Evolutionary conservation across 2,797 vertebrate species (phyloP).

Genomic region (Hippoglossus hippoglossus): DNA sequence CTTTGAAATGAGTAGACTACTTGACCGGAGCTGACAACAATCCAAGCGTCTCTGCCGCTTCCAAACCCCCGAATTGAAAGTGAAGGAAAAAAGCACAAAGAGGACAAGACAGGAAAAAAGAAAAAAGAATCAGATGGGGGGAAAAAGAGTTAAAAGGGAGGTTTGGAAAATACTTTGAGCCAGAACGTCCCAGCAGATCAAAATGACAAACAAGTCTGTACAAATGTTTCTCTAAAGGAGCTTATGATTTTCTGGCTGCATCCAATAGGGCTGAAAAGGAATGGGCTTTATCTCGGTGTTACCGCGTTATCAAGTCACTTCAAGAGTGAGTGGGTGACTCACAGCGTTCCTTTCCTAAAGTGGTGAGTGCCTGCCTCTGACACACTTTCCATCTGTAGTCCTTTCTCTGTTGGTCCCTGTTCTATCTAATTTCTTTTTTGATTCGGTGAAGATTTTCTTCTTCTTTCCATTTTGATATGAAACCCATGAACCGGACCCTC

Average conservation of each 20-base stretch:
- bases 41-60: conserved; percentile 71
- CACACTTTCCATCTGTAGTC: conserved; percentile 33
- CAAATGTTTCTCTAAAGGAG: conserved; percentile 7
- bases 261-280: conserved; percentile 25
- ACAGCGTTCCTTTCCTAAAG: conserved; percentile 81
- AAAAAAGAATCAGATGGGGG: conserved; percentile 27
- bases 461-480: conserved; percentile 46
- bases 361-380: conserved; percentile 43
- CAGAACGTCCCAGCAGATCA: conserved; percentile 12
- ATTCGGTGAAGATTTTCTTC: not conserved
- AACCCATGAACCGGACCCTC: conserved; percentile 73
- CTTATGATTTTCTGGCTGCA: conserved; percentile 11
- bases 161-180: conserved; percentile 29
- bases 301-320: conserved; percentile 73
- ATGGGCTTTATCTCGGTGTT: conserved; percentile 67
- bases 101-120: conserved; percentile 22
- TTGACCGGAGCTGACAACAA: conserved; percentile 86
- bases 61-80: conserved; percentile 72
- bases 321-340: conserved; percentile 62
- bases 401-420: conserved; percentile 19
- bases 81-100: conserved; percentile 72
- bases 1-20: conserved; percentile 88
- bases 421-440: conserved; percentile 1
- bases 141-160: conserved; percentile 32
- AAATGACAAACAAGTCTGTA: conserved; percentile 13